These are phyloP conservation scores for Holocentrus rufus DNA, from an alignment of 2,797 vertebrate genomes.

Conservation along the genomic window DNA sequence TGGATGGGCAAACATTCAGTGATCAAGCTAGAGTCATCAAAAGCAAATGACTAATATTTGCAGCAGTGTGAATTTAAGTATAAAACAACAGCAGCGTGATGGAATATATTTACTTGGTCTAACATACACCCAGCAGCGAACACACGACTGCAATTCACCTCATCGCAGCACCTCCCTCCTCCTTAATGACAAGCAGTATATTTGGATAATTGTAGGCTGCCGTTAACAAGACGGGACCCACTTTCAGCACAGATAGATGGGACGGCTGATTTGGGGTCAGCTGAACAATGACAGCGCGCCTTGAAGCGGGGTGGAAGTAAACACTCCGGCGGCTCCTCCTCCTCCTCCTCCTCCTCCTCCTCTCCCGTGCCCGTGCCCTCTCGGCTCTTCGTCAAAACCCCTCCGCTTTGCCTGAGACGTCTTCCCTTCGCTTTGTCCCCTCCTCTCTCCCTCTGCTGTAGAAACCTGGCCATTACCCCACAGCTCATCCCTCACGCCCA, in stretches of 20 bases:
- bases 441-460: conserved; percentile 55
- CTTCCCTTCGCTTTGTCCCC: conserved; percentile 37
- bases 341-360: conserved; percentile 46
- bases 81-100: neutral
- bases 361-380: conserved; percentile 62
- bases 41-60: neutral
- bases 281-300: conserved; percentile 68
- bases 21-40: conserved; percentile 1
- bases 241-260: conserved; percentile 55
- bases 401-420: conserved; percentile 36
- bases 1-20: neutral
- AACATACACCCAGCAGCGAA: neutral
- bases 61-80: neutral
- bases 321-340: conserved; percentile 11
- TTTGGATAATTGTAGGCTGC: conserved; percentile 1
- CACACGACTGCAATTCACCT: neutral
- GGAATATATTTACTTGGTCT: no score
- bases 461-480: conserved; percentile 81
- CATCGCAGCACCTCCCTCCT: neutral
- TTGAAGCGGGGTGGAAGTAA: conserved; percentile 56
- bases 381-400: conserved; percentile 63
- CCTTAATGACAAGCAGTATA: neutral
- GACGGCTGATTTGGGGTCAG: conserved; percentile 67
- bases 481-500: conserved; percentile 81
- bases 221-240: conserved; percentile 47